These are phyloP conservation scores for Rhagologus leucostigma DNA, from an alignment of 2,113 vertebrate genomes.

Conservation along the genomic window DNA sequence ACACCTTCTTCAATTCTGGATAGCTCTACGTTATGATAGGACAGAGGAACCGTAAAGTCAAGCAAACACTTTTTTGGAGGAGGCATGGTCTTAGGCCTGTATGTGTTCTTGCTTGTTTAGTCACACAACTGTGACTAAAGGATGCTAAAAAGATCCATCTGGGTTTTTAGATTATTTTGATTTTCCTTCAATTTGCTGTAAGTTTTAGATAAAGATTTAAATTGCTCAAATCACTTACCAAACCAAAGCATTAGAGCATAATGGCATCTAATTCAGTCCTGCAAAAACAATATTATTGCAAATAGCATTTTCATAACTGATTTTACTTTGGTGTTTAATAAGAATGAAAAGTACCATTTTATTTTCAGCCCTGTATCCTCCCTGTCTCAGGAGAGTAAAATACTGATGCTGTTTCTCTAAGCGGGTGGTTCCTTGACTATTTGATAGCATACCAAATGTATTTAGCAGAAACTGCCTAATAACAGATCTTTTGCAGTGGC, in stretches of 20 bases:
- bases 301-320: neutral
- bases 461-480: neutral
- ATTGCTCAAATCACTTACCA: neutral
- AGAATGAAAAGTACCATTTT: neutral
- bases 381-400: neutral
- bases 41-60: neutral
- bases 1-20: neutral
- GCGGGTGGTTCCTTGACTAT: neutral
- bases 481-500: neutral
- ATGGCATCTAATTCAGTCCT: neutral
- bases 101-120: neutral
- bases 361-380: neutral
- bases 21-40: neutral
- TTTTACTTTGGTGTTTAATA: neutral
- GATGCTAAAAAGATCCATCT: neutral
- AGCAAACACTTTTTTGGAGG: neutral
- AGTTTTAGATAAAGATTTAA: neutral
- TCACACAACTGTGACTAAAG: neutral
- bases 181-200: neutral
- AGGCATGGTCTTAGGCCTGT: accelerated
- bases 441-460: neutral
- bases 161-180: neutral
- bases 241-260: neutral
- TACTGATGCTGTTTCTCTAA: neutral
- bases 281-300: neutral